Evolutionary conservation across 1,140 invertebrate species (phyloP), one percentile per base, ranked within the genome.

Genomic region (Lepidostoma basale): DNA sequence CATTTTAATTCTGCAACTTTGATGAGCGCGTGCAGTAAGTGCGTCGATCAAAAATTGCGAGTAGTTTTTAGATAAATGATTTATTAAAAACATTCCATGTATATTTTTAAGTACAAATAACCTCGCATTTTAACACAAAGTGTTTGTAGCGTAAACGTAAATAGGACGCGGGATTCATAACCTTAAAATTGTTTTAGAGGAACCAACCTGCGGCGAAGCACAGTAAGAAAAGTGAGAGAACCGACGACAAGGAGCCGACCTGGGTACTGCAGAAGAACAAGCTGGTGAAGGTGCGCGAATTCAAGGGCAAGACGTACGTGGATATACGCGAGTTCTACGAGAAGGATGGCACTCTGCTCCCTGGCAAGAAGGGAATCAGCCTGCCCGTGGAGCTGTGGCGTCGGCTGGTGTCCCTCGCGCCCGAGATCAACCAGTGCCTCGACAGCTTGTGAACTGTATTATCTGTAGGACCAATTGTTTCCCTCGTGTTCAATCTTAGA

Each of bases 281-380:
- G 67, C 73, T 81, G 74, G 88, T 93, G 0, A 91, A 88, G 75
- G 86, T 96, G 12, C 85, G 90, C 60, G 88, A 92, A 72, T 97
- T 95, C 74, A 90, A 89, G 70, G 92, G 93, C 0, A 93, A 91
- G 82, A 81, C 87, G 28, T 89, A 89, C 76, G 86, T 96, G 16
- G 91, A 95, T 75, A 93, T 97, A 54, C 85, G 95, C 72, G 94
- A 96, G 75, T 93, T 88, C 78, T 96, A 96, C 65, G 87, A 90
- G 81, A 90, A 79, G 80, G 87, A 88, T 79, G 92, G 92, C 10
- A 88, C 95, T 54, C 71, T 91, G 59, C 86, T 89, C 75, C 94
- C 94, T 22, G 89, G 91, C 0, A 95, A 92, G 74, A 96, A 96
- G 83, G 94, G 92, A 1, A 92, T 95, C 26, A 88, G 87, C 74